phyloP scores from a whole-genome alignment of 2,888 invertebrate species.

The Rhagium mordax region DNA sequence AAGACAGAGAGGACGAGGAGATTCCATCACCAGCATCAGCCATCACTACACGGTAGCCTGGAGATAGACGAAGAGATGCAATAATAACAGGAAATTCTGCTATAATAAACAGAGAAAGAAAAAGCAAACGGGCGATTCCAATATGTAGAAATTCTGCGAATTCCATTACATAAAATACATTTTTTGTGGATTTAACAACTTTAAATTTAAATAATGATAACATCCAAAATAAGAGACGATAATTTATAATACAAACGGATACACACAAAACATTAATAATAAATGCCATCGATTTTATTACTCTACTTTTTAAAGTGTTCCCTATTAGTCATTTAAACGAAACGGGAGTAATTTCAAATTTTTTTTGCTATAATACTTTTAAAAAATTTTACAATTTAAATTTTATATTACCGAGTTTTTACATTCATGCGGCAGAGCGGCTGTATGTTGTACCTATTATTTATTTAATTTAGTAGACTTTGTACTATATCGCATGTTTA shows the following conservation, averaged over 20 bases:
- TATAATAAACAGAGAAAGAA: slow-evolving; percentile 56
- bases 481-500: slow-evolving; percentile 57
- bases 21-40: slow-evolving; percentile 56
- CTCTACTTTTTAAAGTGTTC: no score
- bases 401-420: no score
- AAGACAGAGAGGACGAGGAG: slow-evolving; percentile 53
- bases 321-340: no score
- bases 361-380: no score
- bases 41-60: slow-evolving; percentile 12
- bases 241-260: background rate
- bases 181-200: slow-evolving; percentile 41
- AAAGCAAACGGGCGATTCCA: slow-evolving; percentile 57
- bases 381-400: no score
- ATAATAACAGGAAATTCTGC: slow-evolving; percentile 62
- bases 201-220: slow-evolving; percentile 60
- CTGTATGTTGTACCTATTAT: background rate
- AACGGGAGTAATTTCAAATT: no score
- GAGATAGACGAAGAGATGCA: slow-evolving; percentile 36
- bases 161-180: slow-evolving; percentile 27
- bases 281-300: no score
- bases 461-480: slow-evolving; percentile 49
- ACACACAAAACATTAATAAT: no score
- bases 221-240: slow-evolving; percentile 28
- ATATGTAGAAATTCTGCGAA: slow-evolving; percentile 38
- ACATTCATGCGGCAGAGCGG: no score